phyloP scores from a whole-genome alignment of 2,888 invertebrate species.

The Melanophora roralis region DNA sequence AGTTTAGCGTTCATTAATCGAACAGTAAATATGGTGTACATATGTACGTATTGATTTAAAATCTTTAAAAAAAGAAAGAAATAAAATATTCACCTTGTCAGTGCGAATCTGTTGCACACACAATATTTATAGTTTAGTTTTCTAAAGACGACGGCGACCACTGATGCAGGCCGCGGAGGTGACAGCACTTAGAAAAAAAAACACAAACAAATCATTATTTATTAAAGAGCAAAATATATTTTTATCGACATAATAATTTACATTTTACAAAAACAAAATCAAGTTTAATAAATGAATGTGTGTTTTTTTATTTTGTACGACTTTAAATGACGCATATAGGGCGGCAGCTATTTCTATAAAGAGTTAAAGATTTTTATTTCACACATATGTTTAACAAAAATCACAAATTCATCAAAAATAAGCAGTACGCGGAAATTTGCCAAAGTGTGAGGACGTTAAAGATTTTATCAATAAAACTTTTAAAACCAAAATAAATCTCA shows the following conservation, averaged over 20 bases:
- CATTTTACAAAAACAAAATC: conserved; percentile 5
- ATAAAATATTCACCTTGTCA: conserved; percentile 3
- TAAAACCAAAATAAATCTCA: not conserved
- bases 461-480: not conserved
- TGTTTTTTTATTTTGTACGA: not conserved
- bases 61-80: not conserved
- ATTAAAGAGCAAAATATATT: conserved; percentile 26
- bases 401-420: conserved; percentile 35
- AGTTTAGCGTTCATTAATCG: not conserved
- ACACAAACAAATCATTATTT: conserved; percentile 2
- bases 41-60: not conserved
- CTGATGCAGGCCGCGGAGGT: conserved; percentile 28
- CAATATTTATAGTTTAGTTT: conserved; percentile 41
- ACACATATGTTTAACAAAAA: conserved; percentile 30
- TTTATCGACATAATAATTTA: conserved; percentile 28
- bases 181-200: not conserved
- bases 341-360: conserved; percentile 50
- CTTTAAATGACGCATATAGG: conserved; percentile 50
- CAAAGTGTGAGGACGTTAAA: conserved; percentile 50
- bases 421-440: conserved; percentile 59
- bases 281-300: conserved; percentile 10
- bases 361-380: conserved; percentile 12
- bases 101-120: conserved; percentile 11
- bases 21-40: conserved; percentile 28
- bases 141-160: conserved; percentile 14